Percentiles rank a stretch among this genome's conserved stretches.
Evolutionary conservation across 2,888 invertebrate genomes (phyloP).

Genomic region (Megamerina dolium): DNA sequence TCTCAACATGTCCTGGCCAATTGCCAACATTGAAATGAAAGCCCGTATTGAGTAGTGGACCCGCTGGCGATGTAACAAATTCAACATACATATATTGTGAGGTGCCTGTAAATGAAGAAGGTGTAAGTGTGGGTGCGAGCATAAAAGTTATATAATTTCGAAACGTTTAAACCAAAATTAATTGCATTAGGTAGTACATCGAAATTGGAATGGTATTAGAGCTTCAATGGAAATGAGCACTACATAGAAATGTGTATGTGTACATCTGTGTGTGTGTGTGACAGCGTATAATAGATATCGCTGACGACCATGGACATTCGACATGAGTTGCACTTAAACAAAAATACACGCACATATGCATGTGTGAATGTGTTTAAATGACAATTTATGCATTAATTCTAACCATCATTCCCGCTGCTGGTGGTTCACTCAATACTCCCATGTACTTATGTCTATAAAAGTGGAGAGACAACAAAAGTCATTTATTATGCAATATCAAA

Average conservation of each 20-base stretch:
- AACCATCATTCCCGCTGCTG: too few species aligned
- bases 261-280: not conserved
- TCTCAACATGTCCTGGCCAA: slow-evolving; percentile 89
- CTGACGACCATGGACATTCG: too few species aligned
- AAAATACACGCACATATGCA: too few species aligned
- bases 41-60: slow-evolving; percentile 83
- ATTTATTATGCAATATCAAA: slow-evolving; percentile 20
- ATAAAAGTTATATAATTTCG: not conserved
- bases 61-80: slow-evolving; percentile 83
- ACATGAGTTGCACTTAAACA: too few species aligned
- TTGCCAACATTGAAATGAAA: slow-evolving; percentile 93
- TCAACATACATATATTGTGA: slow-evolving; percentile 83
- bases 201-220: not conserved
- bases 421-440: too few species aligned
- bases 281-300: too few species aligned
- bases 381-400: too few species aligned
- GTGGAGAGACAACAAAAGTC: not conserved
- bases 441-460: too few species aligned
- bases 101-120: slow-evolving; percentile 55
- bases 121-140: slow-evolving; percentile 7
- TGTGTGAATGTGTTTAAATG: too few species aligned
- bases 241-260: not conserved
- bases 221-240: not conserved
- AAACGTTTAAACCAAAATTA: slow-evolving; percentile 24
- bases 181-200: slow-evolving; percentile 27